Evolutionary conservation across 2,888 invertebrate genomes (phyloP).

Genomic region (Sipha maydis): DNA sequence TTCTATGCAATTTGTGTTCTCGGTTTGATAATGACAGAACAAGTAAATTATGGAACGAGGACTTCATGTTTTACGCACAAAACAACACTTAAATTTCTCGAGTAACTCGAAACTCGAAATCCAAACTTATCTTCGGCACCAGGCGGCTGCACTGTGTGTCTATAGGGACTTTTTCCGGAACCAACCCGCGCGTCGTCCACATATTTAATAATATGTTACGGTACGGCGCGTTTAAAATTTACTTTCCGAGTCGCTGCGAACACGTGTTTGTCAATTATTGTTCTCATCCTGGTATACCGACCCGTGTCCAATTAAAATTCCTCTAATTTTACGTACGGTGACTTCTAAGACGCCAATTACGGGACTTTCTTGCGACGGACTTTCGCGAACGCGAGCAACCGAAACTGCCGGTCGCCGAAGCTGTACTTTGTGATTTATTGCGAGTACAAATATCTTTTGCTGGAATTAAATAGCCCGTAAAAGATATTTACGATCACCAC

Average conservation of each 20-base stretch:
- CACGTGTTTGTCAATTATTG: conserved; percentile 5
- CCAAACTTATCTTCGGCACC: neutral
- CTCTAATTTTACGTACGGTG: conserved; percentile 45
- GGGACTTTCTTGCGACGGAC: conserved; percentile 14
- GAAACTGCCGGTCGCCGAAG: neutral
- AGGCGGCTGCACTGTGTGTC: neutral
- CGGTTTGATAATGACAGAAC: too few species aligned
- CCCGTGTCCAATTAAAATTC: conserved; percentile 52
- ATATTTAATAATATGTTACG: neutral
- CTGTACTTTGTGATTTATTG: neutral
- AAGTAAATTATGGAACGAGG: neutral
- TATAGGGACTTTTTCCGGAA: neutral
- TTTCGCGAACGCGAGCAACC: conserved; percentile 16
- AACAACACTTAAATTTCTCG: neutral
- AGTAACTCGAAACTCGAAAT: neutral
- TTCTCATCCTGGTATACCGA: neutral
- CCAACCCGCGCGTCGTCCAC: neutral
- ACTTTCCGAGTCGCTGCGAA: neutral
- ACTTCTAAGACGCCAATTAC: conserved; percentile 22
- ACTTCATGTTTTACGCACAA: neutral
- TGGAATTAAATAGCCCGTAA: conserved; percentile 25
- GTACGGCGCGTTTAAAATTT: conserved; percentile 1
- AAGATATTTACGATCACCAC: neutral
- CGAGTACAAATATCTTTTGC: neutral
- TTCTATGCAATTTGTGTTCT: too few species aligned